Base-by-base conservation (phyloP, 2,113 vertebrate genomes). In the Nesospiza acunhae region DNA sequence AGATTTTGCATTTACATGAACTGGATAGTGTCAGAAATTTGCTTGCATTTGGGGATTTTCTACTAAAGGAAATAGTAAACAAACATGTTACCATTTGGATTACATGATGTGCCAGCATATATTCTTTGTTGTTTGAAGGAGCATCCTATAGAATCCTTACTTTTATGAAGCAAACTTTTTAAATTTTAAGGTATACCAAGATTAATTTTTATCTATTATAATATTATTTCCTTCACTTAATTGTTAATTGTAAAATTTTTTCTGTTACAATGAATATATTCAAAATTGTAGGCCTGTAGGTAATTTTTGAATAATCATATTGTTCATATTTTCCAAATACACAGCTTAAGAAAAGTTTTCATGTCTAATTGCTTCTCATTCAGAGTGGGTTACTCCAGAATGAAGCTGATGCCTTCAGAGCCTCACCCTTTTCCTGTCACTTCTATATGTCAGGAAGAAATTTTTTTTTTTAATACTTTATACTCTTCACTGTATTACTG, bases 11-110 rank as follows among this genome's bases (percentile, higher is more conserved):
- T 96, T 93, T 93, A 80, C 91, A 76, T 58, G 47, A 78, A 82
- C 46, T 64, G 90, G 67, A 79, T 86, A 82, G 30, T 69, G 49
- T 79, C 47, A 95, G 52, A 39, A 93, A 95, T 87, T 84, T 96
- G 59, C 94, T 94, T 88, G 53, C 21, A 58, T 95, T 89, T 90
- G 78, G 46, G 73, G 69, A 83, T 90, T 96, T 95, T 78, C 60
- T 89, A 84, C 64, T 64, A 88, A 85, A 92, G 17, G 49, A 87
- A 95, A 93, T 78, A 90, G 87, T 83, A 94, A 96, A 72, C 70
- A 94, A 95, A 74, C 58, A 84, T 69, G 56, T 79, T 66, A 59
- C 56, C 33, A 69, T 35, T 84, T 86, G 87, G 60, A 94, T 95
- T 92, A 87, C 44, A 50, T 86, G 47, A 20, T 81, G 42, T 81